These are phyloP conservation scores for Acronicta psi DNA, from an alignment of 2,888 invertebrate genomes.

Conservation along the genomic window DNA sequence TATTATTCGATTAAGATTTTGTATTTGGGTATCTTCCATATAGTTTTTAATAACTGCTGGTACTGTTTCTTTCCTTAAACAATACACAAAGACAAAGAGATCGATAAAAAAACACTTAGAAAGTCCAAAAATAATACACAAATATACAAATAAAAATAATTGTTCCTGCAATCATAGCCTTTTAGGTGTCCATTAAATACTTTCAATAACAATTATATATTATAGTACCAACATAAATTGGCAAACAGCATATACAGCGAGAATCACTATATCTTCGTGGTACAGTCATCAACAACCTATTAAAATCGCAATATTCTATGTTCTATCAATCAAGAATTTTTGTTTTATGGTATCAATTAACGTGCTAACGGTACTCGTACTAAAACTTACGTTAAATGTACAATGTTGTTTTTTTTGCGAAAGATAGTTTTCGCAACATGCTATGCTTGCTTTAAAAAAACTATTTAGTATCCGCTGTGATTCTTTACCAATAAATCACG, in stretches of 20 bases:
- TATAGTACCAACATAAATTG: conserved; percentile 50
- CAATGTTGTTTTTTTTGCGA: conserved; percentile 37
- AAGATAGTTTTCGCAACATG: conserved; percentile 5
- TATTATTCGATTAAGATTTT: too few species aligned
- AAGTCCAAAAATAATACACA: conserved; percentile 3
- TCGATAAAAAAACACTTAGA: background rate
- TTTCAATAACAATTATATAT: conserved; percentile 38
- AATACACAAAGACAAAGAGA: background rate
- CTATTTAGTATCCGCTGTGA: too few species aligned
- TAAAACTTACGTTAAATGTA: conserved; percentile 55
- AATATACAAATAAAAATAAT: conserved; percentile 21
- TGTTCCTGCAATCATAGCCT: conserved; percentile 12
- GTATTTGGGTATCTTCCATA: too few species aligned
- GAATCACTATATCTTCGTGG: conserved; percentile 30
- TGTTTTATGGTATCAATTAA: conserved; percentile 56
- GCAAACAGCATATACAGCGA: conserved; percentile 46
- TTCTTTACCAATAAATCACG: too few species aligned
- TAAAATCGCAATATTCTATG: conserved; percentile 41
- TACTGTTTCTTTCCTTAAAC: too few species aligned
- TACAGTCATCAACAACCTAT: conserved; percentile 24
- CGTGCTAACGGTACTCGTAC: conserved; percentile 54
- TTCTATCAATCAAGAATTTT: conserved; percentile 51
- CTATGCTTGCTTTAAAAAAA: conserved; percentile 17
- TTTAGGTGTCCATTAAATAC: conserved; percentile 37
- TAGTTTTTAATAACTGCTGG: background rate